These are phyloP conservation scores for Thera obeliscata DNA, from an alignment of 2,888 invertebrate genomes.

Conservation along the genomic window DNA sequence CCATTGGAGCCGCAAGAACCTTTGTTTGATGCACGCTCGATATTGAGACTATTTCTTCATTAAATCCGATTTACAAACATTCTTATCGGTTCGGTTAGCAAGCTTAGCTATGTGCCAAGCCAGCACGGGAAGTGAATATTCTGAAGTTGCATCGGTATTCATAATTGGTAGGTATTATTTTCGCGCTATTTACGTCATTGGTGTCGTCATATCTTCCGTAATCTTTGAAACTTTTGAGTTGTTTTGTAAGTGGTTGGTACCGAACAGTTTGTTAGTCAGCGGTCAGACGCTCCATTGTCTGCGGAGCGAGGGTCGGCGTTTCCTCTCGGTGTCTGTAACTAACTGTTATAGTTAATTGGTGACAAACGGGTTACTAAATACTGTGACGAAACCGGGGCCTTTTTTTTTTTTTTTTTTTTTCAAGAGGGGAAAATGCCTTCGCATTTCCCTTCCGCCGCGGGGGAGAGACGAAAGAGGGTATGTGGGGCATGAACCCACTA, in stretches of 20 bases:
- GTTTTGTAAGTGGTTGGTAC: background rate
- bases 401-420: too few relatives aligned
- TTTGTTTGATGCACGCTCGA: too few relatives aligned
- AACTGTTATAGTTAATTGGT: constrained; percentile 36
- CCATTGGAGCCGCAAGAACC: background rate
- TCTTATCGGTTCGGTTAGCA: constrained; percentile 16
- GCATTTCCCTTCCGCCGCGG: too few relatives aligned
- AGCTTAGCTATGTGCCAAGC: constrained; percentile 26
- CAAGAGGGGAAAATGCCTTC: too few relatives aligned
- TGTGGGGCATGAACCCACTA: too few relatives aligned
- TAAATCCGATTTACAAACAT: background rate
- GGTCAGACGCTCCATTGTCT: constrained; percentile 30
- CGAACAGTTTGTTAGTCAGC: constrained; percentile 1
- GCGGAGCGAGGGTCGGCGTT: constrained; percentile 35
- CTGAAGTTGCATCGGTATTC: constrained; percentile 30
- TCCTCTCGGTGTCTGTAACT: constrained; percentile 36
- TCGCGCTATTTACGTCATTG: constrained; percentile 29
- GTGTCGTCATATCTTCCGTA: constrained; percentile 32
- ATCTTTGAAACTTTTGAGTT: constrained; percentile 10
- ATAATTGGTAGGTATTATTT: constrained; percentile 35
- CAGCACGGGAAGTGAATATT: constrained; percentile 24
- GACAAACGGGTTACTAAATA: constrained; percentile 35
- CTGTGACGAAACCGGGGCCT: constrained; percentile 26
- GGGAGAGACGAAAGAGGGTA: too few relatives aligned
- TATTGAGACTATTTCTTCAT: background rate